Conservation (phyloP, 2,888 invertebrate species). For the Philonicus albiceps region DNA sequence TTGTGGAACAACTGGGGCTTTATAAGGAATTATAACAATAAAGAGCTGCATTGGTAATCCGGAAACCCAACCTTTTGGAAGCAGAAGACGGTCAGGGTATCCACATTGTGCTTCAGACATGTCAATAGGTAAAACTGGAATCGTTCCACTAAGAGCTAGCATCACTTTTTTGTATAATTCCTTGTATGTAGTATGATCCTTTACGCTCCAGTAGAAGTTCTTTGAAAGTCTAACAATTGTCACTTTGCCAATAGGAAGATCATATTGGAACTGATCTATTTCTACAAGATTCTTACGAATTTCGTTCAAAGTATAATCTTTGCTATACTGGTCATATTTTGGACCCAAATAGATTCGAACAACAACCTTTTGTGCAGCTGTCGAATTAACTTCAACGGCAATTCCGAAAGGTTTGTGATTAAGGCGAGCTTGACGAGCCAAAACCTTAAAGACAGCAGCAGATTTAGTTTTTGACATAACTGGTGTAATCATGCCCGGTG, state of each 20-base stretch:
- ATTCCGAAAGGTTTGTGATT: conserved; percentile 75
- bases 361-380: conserved; percentile 67
- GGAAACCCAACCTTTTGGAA: conserved; percentile 70
- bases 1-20: conserved; percentile 52
- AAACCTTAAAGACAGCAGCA: neutral
- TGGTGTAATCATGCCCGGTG: neutral
- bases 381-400: conserved; percentile 68
- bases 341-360: conserved; percentile 75
- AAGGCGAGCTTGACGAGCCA: conserved; percentile 63
- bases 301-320: conserved; percentile 65
- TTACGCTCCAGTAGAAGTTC: conserved; percentile 63
- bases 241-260: conserved; percentile 66
- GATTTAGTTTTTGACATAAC: neutral
- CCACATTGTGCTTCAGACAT: conserved; percentile 66
- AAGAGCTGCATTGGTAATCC: conserved; percentile 72
- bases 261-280: conserved; percentile 70
- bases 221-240: conserved; percentile 55
- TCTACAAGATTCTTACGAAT: conserved; percentile 73
- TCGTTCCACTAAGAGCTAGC: conserved; percentile 64
- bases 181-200: conserved; percentile 67
- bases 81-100: conserved; percentile 70
- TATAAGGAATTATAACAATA: conserved; percentile 67
- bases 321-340: conserved; percentile 69
- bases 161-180: conserved; percentile 64
- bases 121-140: conserved; percentile 62